phyloP scores from a whole-genome alignment of 1,140 invertebrate species.

The Pogonognathellus flavescens region DNA sequence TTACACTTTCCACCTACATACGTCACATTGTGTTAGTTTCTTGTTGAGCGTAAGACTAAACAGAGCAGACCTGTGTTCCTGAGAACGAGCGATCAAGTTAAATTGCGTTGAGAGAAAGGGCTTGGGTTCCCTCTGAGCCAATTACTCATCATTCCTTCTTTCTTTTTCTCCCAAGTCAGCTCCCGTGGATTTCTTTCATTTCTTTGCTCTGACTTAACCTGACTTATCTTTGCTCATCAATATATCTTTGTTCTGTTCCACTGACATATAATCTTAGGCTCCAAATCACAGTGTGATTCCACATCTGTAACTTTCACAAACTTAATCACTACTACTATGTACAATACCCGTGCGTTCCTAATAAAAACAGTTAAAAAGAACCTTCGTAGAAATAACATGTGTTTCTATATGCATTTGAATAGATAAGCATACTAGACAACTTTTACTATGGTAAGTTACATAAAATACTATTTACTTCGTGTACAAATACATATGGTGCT shows the following conservation, averaged over 20 bases:
- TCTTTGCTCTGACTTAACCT: conserved; percentile 40
- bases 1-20: conserved; percentile 18
- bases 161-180: conserved; percentile 14
- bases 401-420: neutral
- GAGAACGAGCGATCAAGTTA: conserved; percentile 4
- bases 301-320: conserved; percentile 5
- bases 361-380: too few relatives aligned
- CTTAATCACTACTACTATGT: neutral
- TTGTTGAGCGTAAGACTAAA: neutral
- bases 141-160: conserved; percentile 52
- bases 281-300: neutral
- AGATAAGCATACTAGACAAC: neutral
- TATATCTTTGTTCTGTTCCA: conserved; percentile 11
- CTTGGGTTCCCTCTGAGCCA: conserved; percentile 50
- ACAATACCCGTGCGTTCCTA: neutral
- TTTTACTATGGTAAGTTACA: neutral
- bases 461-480: neutral
- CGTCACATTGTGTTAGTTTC: conserved; percentile 41
- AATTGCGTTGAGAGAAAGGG: conserved; percentile 30
- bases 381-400: neutral
- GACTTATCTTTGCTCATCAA: conserved; percentile 36
- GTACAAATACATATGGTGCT: neutral
- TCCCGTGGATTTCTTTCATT: conserved; percentile 49
- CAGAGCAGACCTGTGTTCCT: conserved; percentile 6
- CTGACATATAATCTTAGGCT: neutral